These are phyloP conservation scores for Bhutanitis thaidina DNA, from an alignment of 2,888 invertebrate species.

Conservation along the genomic window DNA sequence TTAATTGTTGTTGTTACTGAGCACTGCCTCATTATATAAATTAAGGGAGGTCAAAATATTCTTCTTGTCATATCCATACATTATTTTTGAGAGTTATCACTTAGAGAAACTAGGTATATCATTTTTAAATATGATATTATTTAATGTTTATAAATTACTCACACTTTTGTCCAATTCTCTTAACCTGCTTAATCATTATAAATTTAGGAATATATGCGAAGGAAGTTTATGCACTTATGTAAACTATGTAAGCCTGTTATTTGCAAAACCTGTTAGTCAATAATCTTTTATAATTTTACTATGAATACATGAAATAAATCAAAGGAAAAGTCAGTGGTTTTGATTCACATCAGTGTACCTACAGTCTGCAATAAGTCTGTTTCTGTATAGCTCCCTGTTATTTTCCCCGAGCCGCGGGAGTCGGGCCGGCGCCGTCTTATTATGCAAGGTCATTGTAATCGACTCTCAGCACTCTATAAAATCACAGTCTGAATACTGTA, in stretches of 20 bases:
- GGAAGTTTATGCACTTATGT: no score
- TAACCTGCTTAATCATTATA: no score
- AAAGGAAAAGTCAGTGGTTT: background rate
- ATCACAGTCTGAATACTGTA: conserved; percentile 35
- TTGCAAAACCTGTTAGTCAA: background rate
- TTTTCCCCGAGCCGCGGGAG: conserved; percentile 32
- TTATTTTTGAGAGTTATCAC: no score
- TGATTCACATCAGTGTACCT: conserved; percentile 6
- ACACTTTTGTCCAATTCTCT: no score
- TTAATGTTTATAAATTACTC: no score
- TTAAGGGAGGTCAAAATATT: no score
- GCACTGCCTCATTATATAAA: no score
- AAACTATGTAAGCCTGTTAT: background rate
- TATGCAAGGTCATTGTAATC: conserved; percentile 49
- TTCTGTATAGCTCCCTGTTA: conserved; percentile 26
- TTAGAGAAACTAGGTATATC: no score
- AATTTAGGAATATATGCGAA: no score
- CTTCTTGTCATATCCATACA: no score
- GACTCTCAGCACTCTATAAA: conserved; percentile 39
- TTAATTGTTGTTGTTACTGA: conserved; percentile 43
- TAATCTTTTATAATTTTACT: background rate
- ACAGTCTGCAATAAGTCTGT: conserved; percentile 18
- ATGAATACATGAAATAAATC: background rate
- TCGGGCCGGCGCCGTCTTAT: conserved; percentile 42
- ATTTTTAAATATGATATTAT: no score